Evolutionary conservation across 2,113 vertebrate species (phyloP).

Genomic region (Cisticola juncidis): DNA sequence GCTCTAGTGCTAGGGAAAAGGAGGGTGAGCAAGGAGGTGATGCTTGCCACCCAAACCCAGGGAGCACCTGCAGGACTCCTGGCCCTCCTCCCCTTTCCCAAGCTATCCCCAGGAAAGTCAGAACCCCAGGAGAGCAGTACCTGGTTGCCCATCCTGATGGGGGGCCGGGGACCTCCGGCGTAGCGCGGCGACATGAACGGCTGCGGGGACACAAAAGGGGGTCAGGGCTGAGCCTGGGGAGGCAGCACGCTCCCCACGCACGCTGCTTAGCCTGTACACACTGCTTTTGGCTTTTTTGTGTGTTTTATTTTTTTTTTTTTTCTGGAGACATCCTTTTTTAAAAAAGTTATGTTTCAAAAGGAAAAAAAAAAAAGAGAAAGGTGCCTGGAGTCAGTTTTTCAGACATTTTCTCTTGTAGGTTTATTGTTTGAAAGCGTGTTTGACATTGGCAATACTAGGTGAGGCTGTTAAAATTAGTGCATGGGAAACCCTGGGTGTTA

Average conservation of each 20-base stretch:
- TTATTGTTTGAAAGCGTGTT: constrained; percentile 4
- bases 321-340: constrained; percentile 29
- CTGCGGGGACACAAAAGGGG: constrained; percentile 79
- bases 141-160: constrained; percentile 97
- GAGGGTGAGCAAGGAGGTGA: not conserved
- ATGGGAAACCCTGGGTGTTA: constrained; percentile 39
- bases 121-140: constrained; percentile 68
- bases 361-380: not conserved
- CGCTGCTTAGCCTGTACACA: constrained; percentile 27
- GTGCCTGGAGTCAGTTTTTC: not conserved
- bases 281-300: not conserved
- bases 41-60: not conserved
- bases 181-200: constrained; percentile 99
- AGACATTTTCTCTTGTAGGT: constrained; percentile 24
- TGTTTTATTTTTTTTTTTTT: not conserved
- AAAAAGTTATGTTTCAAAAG: constrained; percentile 18
- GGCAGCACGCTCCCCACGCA: constrained; percentile 54
- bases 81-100: not conserved
- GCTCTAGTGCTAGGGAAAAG: not conserved
- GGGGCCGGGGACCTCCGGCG: constrained; percentile 94
- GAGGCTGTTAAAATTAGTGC: constrained; percentile 62
- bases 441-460: constrained; percentile 4
- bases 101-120: not conserved
- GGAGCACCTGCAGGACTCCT: not conserved
- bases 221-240: constrained; percentile 58